phyloP scores from a whole-genome alignment of 1,140 invertebrate species.

The Drosophila varians region DNA sequence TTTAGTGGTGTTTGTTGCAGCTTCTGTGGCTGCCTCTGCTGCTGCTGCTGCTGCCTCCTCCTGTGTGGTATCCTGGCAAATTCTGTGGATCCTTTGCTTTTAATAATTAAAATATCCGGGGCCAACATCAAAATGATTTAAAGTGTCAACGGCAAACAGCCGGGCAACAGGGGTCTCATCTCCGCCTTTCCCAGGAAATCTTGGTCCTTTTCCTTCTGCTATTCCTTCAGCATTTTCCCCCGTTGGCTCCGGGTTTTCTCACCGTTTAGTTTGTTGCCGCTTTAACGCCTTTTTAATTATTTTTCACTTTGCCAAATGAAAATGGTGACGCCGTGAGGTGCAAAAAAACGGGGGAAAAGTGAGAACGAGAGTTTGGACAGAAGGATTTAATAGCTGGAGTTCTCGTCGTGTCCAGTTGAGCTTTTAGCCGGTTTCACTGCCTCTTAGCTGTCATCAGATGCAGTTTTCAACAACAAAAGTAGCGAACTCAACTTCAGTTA shows the following conservation, averaged over 20 bases:
- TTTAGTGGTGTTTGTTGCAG: constrained; percentile 19
- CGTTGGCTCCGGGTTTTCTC: background rate
- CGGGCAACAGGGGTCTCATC: constrained; percentile 3
- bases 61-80: constrained; percentile 20
- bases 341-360: too few relatives aligned
- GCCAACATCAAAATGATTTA: constrained; percentile 73
- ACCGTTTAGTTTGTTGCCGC: constrained; percentile 50
- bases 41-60: constrained; percentile 4
- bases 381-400: constrained; percentile 2
- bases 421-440: constrained; percentile 11
- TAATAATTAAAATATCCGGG: constrained; percentile 82
- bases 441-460: constrained; percentile 62
- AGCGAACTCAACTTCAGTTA: constrained; percentile 49
- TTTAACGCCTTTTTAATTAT: constrained; percentile 75
- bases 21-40: constrained; percentile 8
- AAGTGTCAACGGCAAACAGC: constrained; percentile 68
- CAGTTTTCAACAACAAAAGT: constrained; percentile 35
- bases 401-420: constrained; percentile 7
- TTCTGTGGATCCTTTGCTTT: constrained; percentile 57
- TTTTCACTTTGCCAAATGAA: constrained; percentile 60
- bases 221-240: background rate
- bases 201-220: constrained; percentile 6
- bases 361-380: constrained; percentile 10
- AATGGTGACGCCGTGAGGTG: constrained; percentile 31
- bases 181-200: constrained; percentile 9